Base-by-base conservation (phyloP, 2,113 vertebrate species). In the Caretta caretta region DNA sequence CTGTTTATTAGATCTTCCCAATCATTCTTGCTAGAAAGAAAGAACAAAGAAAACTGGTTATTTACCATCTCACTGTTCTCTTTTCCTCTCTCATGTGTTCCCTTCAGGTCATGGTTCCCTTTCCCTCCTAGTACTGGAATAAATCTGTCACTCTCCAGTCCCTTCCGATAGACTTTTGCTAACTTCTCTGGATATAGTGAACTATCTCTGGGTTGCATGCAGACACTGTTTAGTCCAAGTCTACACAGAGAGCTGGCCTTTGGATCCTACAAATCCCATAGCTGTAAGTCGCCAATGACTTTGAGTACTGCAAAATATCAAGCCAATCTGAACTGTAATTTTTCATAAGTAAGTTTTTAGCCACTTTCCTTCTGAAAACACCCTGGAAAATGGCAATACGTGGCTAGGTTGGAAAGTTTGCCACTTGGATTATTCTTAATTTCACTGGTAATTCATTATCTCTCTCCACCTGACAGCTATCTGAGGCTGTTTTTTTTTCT, bases 141-240 rank as follows among this genome's bases (percentile, higher is more conserved):
- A 89, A 94, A 54, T 80, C 27, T 35, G 7, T 53, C 90, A 49
- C 59, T 87, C 72, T 93, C 53, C 89, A 19, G 35, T 94, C 49
- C 38, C 49, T 1, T 0, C 79, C 11, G 20, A 53, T 46, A 65
- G 49, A 31, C 29, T 84, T 94, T 96, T 94, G 59, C 83, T 82
- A 24, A 51, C 93, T 92, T 75, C 65, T 76, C 42, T 65, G 20
- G 83, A 86, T 54, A 79, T 16, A 25, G 76, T 90, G 24, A 19
- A 2, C 49, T 89, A 19, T 86, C 91, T 86, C 51, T 20, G 25
- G 20, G 4, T 75, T 86, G 80, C 83, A 83, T 65, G 83, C 82
- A 14, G 69, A 86, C 94, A 93, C 56, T 17, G 10, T 95, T 79
- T 93, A 84, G 78, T 82, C 57, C 92, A 51, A 86, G 27, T 92